These are phyloP conservation scores for Mythimna pallens DNA, from an alignment of 2,888 invertebrate genomes.

Conservation along the genomic window DNA sequence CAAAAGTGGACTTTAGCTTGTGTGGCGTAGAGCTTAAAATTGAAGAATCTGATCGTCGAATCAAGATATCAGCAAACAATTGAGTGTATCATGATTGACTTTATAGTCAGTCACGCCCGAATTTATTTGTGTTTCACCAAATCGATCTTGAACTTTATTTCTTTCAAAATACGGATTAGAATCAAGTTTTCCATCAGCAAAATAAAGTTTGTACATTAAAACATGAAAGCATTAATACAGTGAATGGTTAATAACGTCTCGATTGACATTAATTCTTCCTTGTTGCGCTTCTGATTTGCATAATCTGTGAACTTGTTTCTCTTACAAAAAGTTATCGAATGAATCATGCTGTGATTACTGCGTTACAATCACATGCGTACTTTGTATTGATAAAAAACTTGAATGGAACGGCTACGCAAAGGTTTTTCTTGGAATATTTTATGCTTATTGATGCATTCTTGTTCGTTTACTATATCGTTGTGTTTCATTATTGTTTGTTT, in stretches of 20 bases:
- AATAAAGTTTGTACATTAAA: constrained; percentile 62
- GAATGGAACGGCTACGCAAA: constrained; percentile 29
- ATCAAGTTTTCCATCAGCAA: constrained; percentile 30
- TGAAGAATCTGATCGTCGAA: constrained; percentile 54
- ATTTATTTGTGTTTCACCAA: constrained; percentile 26
- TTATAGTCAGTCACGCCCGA: constrained; percentile 67
- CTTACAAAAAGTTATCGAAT: constrained; percentile 62
- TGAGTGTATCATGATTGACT: constrained; percentile 76
- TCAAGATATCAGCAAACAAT: constrained; percentile 78
- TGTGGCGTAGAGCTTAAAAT: constrained; percentile 35
- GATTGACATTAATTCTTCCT: constrained; percentile 82
- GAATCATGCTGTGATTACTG: constrained; percentile 57
- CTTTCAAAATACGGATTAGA: constrained; percentile 14
- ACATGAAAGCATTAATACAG: constrained; percentile 71
- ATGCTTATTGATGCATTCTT: constrained; percentile 19
- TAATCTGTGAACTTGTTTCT: constrained; percentile 77
- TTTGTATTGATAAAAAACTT: constrained; percentile 44
- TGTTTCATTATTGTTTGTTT: background rate
- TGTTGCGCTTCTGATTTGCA: constrained; percentile 81
- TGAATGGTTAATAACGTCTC: constrained; percentile 76
- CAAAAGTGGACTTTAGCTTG: constrained; percentile 48
- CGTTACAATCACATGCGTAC: constrained; percentile 43
- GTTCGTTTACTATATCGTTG: background rate
- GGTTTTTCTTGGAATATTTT: constrained; percentile 32
- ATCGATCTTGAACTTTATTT: constrained; percentile 37